Evolutionary conservation across 2,888 invertebrate species (phyloP).

Genomic region (Agrochola lota): DNA sequence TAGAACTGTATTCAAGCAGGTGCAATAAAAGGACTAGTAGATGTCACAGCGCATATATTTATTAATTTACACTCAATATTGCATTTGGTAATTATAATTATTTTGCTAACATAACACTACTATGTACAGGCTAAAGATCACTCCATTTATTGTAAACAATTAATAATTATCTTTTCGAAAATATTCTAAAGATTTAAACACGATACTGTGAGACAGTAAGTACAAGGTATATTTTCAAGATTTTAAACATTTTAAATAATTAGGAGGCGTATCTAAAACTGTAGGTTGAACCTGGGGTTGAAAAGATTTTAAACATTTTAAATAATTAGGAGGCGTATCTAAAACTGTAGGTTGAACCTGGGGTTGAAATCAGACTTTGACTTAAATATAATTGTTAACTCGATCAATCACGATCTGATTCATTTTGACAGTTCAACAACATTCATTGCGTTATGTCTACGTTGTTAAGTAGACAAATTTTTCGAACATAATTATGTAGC

Average conservation of each 20-base stretch:
- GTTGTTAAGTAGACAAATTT: no score
- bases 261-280: neutral
- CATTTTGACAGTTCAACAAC: no score
- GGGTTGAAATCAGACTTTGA: neutral
- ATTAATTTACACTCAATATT: constrained; percentile 76
- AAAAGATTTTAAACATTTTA: neutral
- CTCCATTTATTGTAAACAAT: constrained; percentile 9
- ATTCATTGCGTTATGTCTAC: no score
- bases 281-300: neutral
- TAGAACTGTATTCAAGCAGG: no score
- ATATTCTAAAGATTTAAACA: neutral
- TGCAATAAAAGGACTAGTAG: constrained; percentile 32
- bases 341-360: neutral
- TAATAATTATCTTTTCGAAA: neutral
- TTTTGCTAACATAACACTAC: constrained; percentile 36
- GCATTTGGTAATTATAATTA: constrained; percentile 66
- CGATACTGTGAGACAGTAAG: constrained; percentile 8
- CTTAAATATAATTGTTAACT: neutral
- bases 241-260: neutral
- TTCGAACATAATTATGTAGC: no score
- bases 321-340: neutral
- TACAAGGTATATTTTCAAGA: constrained; percentile 4
- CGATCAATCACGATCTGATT: no score
- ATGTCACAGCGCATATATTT: constrained; percentile 65
- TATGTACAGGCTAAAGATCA: constrained; percentile 48